Base-by-base conservation (phyloP, 1,140 invertebrate species). In the Zaprionus africanus region DNA sequence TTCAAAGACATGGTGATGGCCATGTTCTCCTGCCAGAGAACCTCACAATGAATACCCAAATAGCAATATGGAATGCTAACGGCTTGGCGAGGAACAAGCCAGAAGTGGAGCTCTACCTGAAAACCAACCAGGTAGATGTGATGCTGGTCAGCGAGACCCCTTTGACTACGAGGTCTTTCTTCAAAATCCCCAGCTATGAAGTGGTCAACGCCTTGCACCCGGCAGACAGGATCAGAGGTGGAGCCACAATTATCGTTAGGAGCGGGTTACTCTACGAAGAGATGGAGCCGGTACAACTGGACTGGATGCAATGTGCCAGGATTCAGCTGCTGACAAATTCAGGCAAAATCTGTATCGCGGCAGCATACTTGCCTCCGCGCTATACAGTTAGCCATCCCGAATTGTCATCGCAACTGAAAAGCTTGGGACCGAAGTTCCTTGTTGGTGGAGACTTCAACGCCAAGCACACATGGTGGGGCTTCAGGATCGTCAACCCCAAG, bases 381-480 rank as follows among this genome's bases (percentile, higher is more conserved):
- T 34, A 36, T 11, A 51, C 22, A 17, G 36, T 57, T 15, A 57
- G 24, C 17, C 7, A 34, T 17, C 26, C 54, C 31, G 54, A 57
- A 15, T 12, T 57, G n/a, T 34, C 15, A n/a, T 31, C 13, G 31
- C 54, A 57, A 6, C 9, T 57, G 9, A 34, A 19, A 57, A 22
- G 22, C 54, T 13, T 59, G 34, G 57, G 36, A 43, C 17, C 36
- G 1, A 60, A 13, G 15, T 17, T 60, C 46, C 38, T 26, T 43
- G 26, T 26, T 60, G 5, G 58, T 15, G 54, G 54, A 57, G 54
- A 57, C 26, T 31, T 57, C 54, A 57, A 57, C 26, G 54, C 13
- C 54, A 57, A 57, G 26, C 54, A 57, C 15, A 57, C 54, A 15
- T 57, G 38, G 58, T 60, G 58, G 58, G 38, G 22, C 15, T 60